Evolutionary conservation across 2,113 vertebrate species (phyloP), one percentile per base, ranked within the genome.

Genomic region (Lophochroa leadbeateri): DNA sequence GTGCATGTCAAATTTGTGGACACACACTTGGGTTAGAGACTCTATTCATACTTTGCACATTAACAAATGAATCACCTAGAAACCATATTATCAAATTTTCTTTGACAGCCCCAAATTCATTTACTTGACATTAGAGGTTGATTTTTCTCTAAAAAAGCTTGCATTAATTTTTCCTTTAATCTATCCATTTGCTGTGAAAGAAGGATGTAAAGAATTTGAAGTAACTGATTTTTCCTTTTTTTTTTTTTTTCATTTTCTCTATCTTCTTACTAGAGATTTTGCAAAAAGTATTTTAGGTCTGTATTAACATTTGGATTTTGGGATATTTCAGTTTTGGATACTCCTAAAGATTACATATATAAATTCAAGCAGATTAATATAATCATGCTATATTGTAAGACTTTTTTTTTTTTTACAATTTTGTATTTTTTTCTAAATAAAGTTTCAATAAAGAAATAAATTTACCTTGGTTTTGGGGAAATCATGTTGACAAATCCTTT

Each of bases 51-150:
- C 71, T 68, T 91, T 46, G 90, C 39, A 87, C 14, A 35, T 94
- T 96, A 97, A 94, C 95, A 89, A 94, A 90, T 96, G 94, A 97
- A 97, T 97, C 96, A 97, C 80, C 85, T 74, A 78, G 90, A 96
- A 97, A 96, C 64, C 91, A 90, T 95, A 97, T 97, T 97, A 97
- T 96, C 77, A 96, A 97, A 93, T 96, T 89, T 92, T 72, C 84
- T 93, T 69, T 97, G 96, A 96, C 96, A 97, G 93, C 27, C 18
- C 60, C 82, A 95, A 72, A 96, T 96, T 92, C 88, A 97, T 96
- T 97, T 96, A 94, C 82, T 87, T 97, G 97, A 96, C 67, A 82
- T 96, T 88, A 94, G 25, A 57, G 28, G 27, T 27, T 85, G 13
- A 9, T 58, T 82, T 96, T 84, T 82, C 44, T 2, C 12, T 87